phyloP scores from a whole-genome alignment of 1,140 invertebrate genomes.

The Aphelinus certus region DNA sequence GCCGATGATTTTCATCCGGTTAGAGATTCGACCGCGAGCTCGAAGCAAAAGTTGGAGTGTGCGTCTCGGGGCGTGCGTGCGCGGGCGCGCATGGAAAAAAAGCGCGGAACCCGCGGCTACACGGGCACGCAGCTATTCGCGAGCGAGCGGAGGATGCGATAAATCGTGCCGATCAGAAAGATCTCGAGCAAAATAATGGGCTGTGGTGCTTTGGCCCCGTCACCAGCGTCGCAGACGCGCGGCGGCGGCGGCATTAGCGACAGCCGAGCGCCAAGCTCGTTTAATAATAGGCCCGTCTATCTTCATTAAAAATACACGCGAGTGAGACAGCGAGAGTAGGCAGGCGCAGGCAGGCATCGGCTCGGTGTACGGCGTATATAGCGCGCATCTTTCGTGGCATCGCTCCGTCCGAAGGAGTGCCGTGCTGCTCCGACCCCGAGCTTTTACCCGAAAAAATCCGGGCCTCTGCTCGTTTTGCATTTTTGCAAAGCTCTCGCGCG shows the following conservation, averaged over 20 bases:
- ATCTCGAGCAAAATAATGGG: slow-evolving; percentile 17
- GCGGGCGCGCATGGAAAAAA: slow-evolving; percentile 11
- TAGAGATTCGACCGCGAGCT: no score
- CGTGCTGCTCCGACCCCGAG: not conserved
- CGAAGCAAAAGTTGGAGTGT: no score
- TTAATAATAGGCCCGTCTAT: slow-evolving; percentile 42
- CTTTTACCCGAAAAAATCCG: slow-evolving; percentile 35
- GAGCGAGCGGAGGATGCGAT: slow-evolving; percentile 33
- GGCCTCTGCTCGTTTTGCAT: slow-evolving; percentile 31
- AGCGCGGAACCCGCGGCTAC: not conserved
- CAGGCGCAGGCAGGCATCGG: not conserved
- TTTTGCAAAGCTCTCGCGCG: slow-evolving; percentile 25
- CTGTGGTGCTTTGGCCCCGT: slow-evolving; percentile 3
- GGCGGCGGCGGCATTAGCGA: not conserved
- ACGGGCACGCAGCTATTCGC: no score
- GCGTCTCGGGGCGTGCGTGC: not conserved
- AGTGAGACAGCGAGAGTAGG: not conserved
- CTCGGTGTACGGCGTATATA: no score
- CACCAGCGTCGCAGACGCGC: not conserved
- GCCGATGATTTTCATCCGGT: no score
- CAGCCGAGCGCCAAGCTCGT: slow-evolving; percentile 8
- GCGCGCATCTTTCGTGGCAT: no score
- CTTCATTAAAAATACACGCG: slow-evolving; percentile 40
- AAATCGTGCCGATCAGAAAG: slow-evolving; percentile 38
- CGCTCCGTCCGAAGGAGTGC: no score